Evolutionary conservation across 2,888 invertebrate genomes (phyloP), one percentile per base, ranked within the genome.

Genomic region (Xestia xanthographa): DNA sequence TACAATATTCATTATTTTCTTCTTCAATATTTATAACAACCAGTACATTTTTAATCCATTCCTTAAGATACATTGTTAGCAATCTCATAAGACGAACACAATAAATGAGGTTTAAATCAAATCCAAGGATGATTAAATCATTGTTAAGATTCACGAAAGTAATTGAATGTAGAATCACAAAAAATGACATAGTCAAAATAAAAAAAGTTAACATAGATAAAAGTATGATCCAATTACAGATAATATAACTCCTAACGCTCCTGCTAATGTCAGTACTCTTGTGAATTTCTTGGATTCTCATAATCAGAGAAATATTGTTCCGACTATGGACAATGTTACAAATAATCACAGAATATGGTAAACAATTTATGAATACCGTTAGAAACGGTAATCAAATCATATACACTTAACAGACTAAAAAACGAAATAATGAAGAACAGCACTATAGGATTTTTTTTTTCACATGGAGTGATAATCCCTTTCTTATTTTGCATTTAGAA

Each of bases 61-160:
- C 60, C 5, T 53, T 22, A 6, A 77, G 60, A 66, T 43, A 66
- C 2, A 45, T 67, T 26, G 12, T 50, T 1, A 77, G 17, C 17
- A 67, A 45, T 43, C 14, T 9, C 45, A 66, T 20, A n/a, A 75
- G 5, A 20, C 58, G 20, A 41, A 29, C 41, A 50, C 58, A 0
- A 45, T 76, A 77, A 38, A 77, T 1, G 8, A 60, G 22, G 62
- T 67, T 67, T 5, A 76, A 17, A 53, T 77, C 67, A n/a, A 20
- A 77, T 4, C 50, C 26, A 11, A 50, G 11, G 0, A 17, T 34
- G 2, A 50, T 0, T 4, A 67, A 17, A 11, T 3, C 0, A 50
- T 0, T 20, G n/a, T 17, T 38, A 17, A 48, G 9, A 17, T n/a
- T 22, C 26, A 5, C 0, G 17, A 48, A 14, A 6, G 14, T 2